These are phyloP conservation scores for Corticium candelabrum DNA, from an alignment of 37 sponge, comb jelly and placozoan species.

Conservation along the genomic window DNA sequence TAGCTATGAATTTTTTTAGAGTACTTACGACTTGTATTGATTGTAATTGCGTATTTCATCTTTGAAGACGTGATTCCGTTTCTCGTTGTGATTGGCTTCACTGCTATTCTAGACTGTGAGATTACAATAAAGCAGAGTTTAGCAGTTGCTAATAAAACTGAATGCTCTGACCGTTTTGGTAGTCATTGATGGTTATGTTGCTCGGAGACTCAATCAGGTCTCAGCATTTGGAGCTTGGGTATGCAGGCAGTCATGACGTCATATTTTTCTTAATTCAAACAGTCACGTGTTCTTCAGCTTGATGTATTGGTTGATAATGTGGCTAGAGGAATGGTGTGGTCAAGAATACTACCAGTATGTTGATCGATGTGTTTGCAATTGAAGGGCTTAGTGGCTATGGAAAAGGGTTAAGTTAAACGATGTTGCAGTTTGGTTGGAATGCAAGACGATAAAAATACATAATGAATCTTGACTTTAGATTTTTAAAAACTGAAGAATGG, in stretches of 20 bases:
- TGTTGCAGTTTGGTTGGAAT: no score
- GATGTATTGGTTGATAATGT: slow-evolving; percentile 2
- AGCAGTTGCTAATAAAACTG: no score
- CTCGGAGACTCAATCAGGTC: not conserved
- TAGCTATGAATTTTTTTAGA: not conserved
- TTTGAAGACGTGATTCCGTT: not conserved
- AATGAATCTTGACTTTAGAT: no score
- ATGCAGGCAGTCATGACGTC: not conserved
- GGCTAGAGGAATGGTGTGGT: not conserved
- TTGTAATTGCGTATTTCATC: not conserved
- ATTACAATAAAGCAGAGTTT: not conserved
- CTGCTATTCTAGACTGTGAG: slow-evolving; percentile 2
- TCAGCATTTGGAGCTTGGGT: slow-evolving; percentile 13
- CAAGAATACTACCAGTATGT: not conserved
- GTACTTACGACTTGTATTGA: not conserved
- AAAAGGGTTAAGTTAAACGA: no score
- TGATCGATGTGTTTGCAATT: not conserved
- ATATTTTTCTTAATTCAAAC: not conserved
- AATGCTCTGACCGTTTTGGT: not conserved
- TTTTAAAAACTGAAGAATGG: no score
- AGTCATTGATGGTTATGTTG: not conserved
- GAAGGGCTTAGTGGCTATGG: no score
- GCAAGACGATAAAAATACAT: no score
- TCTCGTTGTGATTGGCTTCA: not conserved
- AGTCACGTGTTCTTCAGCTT: not conserved